Evolutionary conservation across 2,888 invertebrate species (phyloP).

Genomic region (Xestia rhomboidea): DNA sequence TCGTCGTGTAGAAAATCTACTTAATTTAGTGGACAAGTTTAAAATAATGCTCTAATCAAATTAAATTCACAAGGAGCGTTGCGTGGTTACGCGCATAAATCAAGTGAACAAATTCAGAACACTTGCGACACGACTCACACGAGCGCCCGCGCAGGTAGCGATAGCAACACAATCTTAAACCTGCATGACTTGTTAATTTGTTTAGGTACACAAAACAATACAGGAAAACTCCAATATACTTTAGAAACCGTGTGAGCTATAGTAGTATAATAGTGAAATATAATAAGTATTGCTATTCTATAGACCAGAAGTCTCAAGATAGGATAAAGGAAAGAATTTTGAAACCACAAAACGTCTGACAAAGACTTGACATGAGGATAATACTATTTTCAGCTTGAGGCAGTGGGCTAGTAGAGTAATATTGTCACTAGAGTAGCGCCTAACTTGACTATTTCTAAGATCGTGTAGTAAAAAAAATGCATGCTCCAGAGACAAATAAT

Average conservation of each 20-base stretch:
- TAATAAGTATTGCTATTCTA: background rate
- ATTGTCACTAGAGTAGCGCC: background rate
- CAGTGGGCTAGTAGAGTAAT: background rate
- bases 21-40: conserved; percentile 18
- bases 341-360: background rate
- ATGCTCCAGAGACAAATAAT: background rate
- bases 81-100: conserved; percentile 64
- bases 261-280: background rate
- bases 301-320: background rate
- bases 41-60: conserved; percentile 53
- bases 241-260: background rate
- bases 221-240: background rate
- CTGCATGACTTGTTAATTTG: background rate
- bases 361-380: background rate
- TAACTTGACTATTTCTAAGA: background rate
- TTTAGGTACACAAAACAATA: background rate
- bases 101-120: conserved; percentile 67
- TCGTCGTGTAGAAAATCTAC: background rate
- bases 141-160: conserved; percentile 51
- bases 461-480: background rate
- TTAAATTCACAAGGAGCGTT: conserved; percentile 53
- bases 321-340: background rate
- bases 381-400: background rate
- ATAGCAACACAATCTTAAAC: conserved; percentile 31
- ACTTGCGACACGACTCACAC: conserved; percentile 64